Evolutionary conservation across 2,888 invertebrate genomes (phyloP), one percentile per base, ranked within the genome.

Genomic region (Trichogramma evanescens): DNA sequence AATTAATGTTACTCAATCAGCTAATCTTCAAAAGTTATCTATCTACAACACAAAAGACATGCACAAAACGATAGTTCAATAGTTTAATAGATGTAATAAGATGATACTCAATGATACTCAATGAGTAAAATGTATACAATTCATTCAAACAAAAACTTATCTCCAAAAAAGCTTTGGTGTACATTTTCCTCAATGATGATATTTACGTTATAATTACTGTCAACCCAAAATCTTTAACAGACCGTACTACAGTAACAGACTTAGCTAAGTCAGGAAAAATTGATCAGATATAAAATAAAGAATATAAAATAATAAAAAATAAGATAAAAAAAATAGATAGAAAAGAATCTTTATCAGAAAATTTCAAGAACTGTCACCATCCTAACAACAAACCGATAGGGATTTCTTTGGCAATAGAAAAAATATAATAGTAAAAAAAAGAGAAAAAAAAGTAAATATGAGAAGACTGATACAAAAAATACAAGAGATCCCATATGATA

Each of bases 361-460:
- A 63, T 50, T 57, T 59, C 49, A 58, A 69, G 68, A 74, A 73
- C 68, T 72, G 71, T 72, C 70, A 69, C 66, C 68, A 72, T 70
- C 70, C 70, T 69, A 70, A 68, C 56, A 68, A 45, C 50, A 56
- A 62, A 68, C 65, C 66, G 64, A 66, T 61, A 69, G 67, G 67
- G 67, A 68, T 66, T 64, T 63, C 64, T 67, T 56, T 63, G 40
- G 26, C 40, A 61, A 61, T 63, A 59, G 61, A 66, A 65, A 61
- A 63, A 56, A 64, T 65, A 60, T 48, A 38, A 48, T 46, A 54
- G 50, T 53, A 43, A 56, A 50, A 61, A 62, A 58, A 61, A 61
- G 26, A 64, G 58, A 64, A 45, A 45, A 45, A 45, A 45, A 45
- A n/a, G 45, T 9, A n/a, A 38, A 9, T 2, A 45, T 9, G n/a